Base-by-base conservation (phyloP, 1,140 invertebrate species). In the Parasteatoda tepidariorum region DNA sequence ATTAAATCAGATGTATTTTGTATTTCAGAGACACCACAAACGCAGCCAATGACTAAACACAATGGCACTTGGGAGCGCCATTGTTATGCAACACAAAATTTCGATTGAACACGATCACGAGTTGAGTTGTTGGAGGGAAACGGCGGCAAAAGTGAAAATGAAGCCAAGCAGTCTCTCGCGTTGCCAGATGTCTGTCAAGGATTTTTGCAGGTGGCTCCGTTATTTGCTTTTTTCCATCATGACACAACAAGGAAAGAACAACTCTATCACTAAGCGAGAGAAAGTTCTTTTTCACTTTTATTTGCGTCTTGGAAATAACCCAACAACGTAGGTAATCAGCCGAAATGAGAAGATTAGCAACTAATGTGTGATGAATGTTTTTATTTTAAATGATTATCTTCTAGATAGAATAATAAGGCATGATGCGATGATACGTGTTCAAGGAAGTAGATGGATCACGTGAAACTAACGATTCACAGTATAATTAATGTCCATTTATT, bases 141-240 rank as follows among this genome's bases (percentile, higher is more conserved):
- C n/a, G n/a, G n/a, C n/a, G n/a, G n/a, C n/a, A n/a, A n/a, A n/a
- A 48, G 18, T 48, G 38, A 48, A 48, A 48, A 18, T 48, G 57
- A 55, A 59, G 57, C 71, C 71, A 75, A 62, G 71, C 71, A 59
- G 71, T 75, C 71, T 75, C 61, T 41, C 31, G 33, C n/a, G 11
- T 61, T 62, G 71, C 71, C 71, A 75, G 71, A 75, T 75, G 71
- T 75, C 71, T 75, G 71, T 75, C 71, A 75, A 75, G 71, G 57
- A 61, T 61, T 54, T n/a, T n/a, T 75, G 71, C 71, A 75, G 71
- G 71, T 75, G 71, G 71, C 71, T 59, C 34, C 57, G 55, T 57
- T 75, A 62, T 75, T 62, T 62, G 71, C 38, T 22, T 34, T 75
- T 24, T 26, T n/a, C 28, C 57, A 57, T 28, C 70, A 55, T 75